These are phyloP conservation scores for Xanthia togata DNA, from an alignment of 2,888 invertebrate genomes.

Conservation along the genomic window DNA sequence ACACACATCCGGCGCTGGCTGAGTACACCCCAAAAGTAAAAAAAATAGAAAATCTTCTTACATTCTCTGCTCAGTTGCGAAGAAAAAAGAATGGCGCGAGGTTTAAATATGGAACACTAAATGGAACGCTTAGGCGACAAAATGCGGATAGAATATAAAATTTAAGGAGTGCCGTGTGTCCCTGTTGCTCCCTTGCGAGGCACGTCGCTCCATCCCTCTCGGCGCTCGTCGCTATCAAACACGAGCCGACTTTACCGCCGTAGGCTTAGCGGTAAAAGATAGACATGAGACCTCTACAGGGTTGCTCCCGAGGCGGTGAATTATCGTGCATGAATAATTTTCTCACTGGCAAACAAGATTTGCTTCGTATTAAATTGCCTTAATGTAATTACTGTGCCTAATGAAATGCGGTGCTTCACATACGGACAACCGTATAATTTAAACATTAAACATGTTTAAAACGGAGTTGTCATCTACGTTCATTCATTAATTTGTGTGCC, in stretches of 20 bases:
- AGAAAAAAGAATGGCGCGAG: conserved; percentile 87
- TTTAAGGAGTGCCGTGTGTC: conserved; percentile 84
- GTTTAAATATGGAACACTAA: conserved; percentile 91
- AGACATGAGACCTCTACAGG: conserved; percentile 85
- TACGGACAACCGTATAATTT: conserved; percentile 60
- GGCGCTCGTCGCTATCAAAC: conserved; percentile 82
- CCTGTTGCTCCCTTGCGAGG: conserved; percentile 74
- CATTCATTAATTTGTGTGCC: conserved; percentile 48
- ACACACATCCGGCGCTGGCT: conserved; percentile 82
- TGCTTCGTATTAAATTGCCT: conserved; percentile 77
- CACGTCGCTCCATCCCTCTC: conserved; percentile 76
- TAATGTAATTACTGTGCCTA: conserved; percentile 77
- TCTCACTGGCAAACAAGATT: conserved; percentile 78
- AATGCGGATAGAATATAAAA: conserved; percentile 91
- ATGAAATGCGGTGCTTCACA: conserved; percentile 71
- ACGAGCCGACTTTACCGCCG: conserved; percentile 87
- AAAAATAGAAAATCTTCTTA: conserved; percentile 84
- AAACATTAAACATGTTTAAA: conserved; percentile 60
- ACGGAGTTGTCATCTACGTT: conserved; percentile 56
- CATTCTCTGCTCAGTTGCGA: conserved; percentile 84
- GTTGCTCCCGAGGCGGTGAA: conserved; percentile 80
- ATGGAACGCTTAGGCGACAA: conserved; percentile 91
- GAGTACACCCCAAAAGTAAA: conserved; percentile 82
- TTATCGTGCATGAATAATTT: conserved; percentile 81
- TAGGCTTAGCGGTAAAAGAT: conserved; percentile 90